These are phyloP conservation scores for Synaphobranchus kaupii DNA, from an alignment of 2,797 vertebrate species.

Conservation along the genomic window DNA sequence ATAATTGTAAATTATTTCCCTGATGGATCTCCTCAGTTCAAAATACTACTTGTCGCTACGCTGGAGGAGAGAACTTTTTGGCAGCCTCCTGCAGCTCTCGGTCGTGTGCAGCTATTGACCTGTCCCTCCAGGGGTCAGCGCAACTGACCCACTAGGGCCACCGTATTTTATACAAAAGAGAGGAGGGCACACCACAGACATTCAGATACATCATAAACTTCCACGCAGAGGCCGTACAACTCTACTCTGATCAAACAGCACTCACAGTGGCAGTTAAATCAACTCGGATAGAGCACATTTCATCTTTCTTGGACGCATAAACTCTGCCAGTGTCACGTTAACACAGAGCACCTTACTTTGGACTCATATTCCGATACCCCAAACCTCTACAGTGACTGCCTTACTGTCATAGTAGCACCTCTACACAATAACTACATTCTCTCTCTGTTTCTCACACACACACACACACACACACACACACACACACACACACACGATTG, in stretches of 20 bases:
- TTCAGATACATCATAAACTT: neutral
- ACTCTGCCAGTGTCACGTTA: neutral
- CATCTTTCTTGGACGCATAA: neutral
- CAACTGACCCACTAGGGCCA: neutral
- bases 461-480: neutral
- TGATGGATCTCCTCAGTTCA: conserved; percentile 91
- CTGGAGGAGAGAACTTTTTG: conserved; percentile 78
- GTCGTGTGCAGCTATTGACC: conserved; percentile 63
- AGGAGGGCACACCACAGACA: neutral
- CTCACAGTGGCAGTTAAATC: neutral
- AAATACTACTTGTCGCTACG: conserved; percentile 77
- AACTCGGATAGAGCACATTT: neutral
- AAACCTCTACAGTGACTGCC: neutral
- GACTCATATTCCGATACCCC: neutral
- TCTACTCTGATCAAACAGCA: neutral
- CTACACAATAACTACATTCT: neutral
- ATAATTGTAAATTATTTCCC: conserved; percentile 66
- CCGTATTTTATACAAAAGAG: neutral
- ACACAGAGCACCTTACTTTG: neutral
- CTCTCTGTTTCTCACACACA: no score
- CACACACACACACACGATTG: no score
- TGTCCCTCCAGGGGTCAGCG: neutral
- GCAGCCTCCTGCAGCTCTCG: conserved; percentile 76
- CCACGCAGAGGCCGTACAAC: neutral
- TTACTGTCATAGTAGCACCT: neutral